Base-by-base conservation (phyloP, 2,888 invertebrate species). In the Pogonocherus hispidulus region DNA sequence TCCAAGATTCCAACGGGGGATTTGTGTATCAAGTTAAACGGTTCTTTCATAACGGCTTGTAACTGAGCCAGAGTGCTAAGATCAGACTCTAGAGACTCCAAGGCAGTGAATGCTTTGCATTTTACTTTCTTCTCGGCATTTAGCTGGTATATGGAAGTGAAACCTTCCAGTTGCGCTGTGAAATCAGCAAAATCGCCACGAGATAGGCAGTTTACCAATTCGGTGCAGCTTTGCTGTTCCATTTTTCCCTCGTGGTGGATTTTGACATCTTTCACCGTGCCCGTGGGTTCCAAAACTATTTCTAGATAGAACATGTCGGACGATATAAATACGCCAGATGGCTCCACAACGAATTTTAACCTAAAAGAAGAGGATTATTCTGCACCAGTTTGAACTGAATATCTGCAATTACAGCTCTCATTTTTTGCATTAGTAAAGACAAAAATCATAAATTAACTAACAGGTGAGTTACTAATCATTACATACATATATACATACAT, bases 231-330 rank as follows among this genome's bases (percentile, higher is more conserved):
- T 88, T 96, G 91, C 76, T 91, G 92, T 74, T 91, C 91, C 66
- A 88, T 89, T 87, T 94, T 95, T 78, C 95, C 95, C 85, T 96
- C 96, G 84, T 97, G 97, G 84, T 97, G 95, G 65, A 98, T 92
- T 84, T 91, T 92, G 0, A 97, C 97, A 88, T 97, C 97, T 82
- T 93, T 93, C 0, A 98, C 93, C 32, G 91, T 89, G 20, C 97
- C 97, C 41, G 90, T 91, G 2, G 92, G 88, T 81, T 97, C 96
- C 63, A 98, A 88, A 62, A 95, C 87, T 78, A 98, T 94, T 87
- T 98, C 97, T 77, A 98, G 89, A 84, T 95, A 97, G 86, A 98
- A 98, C 97, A 97, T 97, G 83, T 98, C 98, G 0, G 96, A 96
- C 44, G 95, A 96, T 84, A 98, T 96, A 82, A 96, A 96, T 3